A percentile compares a stretch with the other conserved stretches of the same genome.
Evolutionary conservation across 2,113 vertebrate genomes (phyloP).

Genomic region (Bos javanicus): DNA sequence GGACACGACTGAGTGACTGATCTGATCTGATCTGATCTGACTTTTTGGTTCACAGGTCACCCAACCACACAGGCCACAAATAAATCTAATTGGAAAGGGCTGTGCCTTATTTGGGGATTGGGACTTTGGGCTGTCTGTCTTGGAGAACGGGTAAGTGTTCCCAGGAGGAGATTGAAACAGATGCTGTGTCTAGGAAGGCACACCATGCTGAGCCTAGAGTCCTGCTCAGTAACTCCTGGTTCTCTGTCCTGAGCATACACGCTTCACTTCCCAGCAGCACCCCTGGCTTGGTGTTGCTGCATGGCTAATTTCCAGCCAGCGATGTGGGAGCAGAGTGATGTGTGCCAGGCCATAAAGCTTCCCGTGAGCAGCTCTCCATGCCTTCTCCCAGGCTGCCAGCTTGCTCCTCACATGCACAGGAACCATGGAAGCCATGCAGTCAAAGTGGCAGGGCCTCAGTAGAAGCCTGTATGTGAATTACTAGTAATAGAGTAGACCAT

Average conservation of each 20-base stretch:
- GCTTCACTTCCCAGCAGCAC: not conserved
- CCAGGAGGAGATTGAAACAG: not conserved
- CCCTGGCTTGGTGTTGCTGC: not conserved
- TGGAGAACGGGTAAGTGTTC: not conserved
- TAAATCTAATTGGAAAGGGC: not conserved
- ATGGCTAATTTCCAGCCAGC: not conserved
- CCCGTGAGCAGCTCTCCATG: not conserved
- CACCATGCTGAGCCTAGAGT: not conserved
- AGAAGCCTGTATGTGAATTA: not conserved
- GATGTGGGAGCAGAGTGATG: not conserved
- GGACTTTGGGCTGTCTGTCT: not conserved
- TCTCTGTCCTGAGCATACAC: not conserved
- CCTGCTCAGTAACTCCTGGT: not conserved
- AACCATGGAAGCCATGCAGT: not conserved
- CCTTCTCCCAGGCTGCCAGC: not conserved
- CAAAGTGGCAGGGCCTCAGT: not conserved
- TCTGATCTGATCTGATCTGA: too few species aligned
- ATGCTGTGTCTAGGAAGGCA: not conserved
- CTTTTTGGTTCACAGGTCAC: not conserved
- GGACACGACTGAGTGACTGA: too few species aligned
- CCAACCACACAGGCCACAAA: not conserved
- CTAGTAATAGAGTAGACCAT: not conserved
- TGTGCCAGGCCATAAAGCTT: not conserved
- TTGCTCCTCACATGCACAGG: not conserved
- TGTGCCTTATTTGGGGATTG: not conserved